A percentile compares a stretch with the other conserved stretches of the same genome.
These are phyloP conservation scores for Trachelus tabidus DNA, from an alignment of 2,888 invertebrate species.

Conservation along the genomic window DNA sequence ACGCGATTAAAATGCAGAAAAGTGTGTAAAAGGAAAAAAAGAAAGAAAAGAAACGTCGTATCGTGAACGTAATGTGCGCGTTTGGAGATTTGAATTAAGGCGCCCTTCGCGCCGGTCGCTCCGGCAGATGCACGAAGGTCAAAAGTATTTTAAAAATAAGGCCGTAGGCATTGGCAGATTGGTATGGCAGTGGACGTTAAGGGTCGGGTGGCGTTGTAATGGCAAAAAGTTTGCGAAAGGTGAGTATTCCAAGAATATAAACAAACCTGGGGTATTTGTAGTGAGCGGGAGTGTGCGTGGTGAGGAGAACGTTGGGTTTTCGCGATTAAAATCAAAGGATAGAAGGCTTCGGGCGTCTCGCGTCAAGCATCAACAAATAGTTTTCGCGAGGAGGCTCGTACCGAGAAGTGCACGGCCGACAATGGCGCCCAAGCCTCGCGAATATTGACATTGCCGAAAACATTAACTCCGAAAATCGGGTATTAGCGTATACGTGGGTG, in stretches of 20 bases:
- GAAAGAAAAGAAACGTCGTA: neutral
- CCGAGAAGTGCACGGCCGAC: slow-evolving; percentile 53
- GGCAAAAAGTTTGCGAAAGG: slow-evolving; percentile 83
- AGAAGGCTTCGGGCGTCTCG: slow-evolving; percentile 36
- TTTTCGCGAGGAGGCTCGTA: slow-evolving; percentile 47
- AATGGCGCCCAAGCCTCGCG: slow-evolving; percentile 62
- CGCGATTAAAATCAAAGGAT: slow-evolving; percentile 36
- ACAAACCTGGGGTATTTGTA: slow-evolving; percentile 23
- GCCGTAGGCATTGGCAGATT: slow-evolving; percentile 61
- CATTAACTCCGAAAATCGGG: slow-evolving; percentile 49
- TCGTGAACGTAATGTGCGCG: slow-evolving; percentile 11
- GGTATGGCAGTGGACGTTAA: slow-evolving; percentile 78
- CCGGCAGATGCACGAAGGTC: slow-evolving; percentile 65
- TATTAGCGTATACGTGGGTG: slow-evolving; percentile 47
- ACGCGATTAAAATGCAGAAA: neutral
- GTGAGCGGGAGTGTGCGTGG: neutral
- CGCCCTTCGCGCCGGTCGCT: slow-evolving; percentile 54
- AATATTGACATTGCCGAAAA: slow-evolving; percentile 61
- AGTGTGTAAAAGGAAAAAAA: slow-evolving; percentile 16
- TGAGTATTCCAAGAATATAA: slow-evolving; percentile 68
- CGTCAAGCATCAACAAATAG: slow-evolving; percentile 10
- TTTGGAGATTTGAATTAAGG: slow-evolving; percentile 51
- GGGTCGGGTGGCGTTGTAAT: slow-evolving; percentile 84
- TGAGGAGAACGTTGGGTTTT: slow-evolving; percentile 29
- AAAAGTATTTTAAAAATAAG: slow-evolving; percentile 66